Evolutionary conservation across 2,797 vertebrate species (phyloP), one percentile per base, ranked within the genome.

Genomic region (Anguilla pacifica): DNA sequence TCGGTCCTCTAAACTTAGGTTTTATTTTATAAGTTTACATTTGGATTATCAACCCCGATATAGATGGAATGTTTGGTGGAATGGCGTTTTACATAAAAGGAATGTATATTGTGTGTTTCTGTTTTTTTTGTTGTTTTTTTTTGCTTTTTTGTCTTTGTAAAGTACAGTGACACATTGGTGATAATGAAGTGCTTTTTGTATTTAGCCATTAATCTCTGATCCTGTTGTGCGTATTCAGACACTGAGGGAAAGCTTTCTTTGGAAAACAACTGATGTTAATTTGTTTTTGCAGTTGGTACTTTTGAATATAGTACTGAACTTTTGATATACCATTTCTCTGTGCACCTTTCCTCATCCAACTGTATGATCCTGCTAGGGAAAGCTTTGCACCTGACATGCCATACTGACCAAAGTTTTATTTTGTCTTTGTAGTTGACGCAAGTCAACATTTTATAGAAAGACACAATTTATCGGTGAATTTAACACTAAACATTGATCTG

Each of bases 21-120:
- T 91, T 9, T 89, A 64, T 55, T 91, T 91, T 90, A 90, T 84
- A 90, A 91, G 92, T 94, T 95, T 94, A 94, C 92, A 92, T 90
- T 87, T 87, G 91, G 92, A 82, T n/a, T 55, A 93, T 94, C 95
- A 95, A 95, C 95, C 93, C 94, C 91, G 5, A 87, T 90, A 89
- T 86, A 86, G 86, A 91, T 81, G 90, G 57, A 83, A 39, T 49
- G 86, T 85, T 87, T 64, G 31, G 70, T 77, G 88, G 5, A n/a
- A 43, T 55, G 57, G 91, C 91, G 88, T 89, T 85, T 89, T 89
- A 88, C 86, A 70, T 79, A 57, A 17, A 17, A 31, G 88, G 19
- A 90, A 74, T 90, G 88, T 31, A 85, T 84, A 88, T 90, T 84
- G 43, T 79, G 61, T 70, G 84, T 77, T 43, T 64, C 1, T 22